phyloP scores from a whole-genome alignment of 2,888 invertebrate genomes.

The Caenorhabditis becei region DNA sequence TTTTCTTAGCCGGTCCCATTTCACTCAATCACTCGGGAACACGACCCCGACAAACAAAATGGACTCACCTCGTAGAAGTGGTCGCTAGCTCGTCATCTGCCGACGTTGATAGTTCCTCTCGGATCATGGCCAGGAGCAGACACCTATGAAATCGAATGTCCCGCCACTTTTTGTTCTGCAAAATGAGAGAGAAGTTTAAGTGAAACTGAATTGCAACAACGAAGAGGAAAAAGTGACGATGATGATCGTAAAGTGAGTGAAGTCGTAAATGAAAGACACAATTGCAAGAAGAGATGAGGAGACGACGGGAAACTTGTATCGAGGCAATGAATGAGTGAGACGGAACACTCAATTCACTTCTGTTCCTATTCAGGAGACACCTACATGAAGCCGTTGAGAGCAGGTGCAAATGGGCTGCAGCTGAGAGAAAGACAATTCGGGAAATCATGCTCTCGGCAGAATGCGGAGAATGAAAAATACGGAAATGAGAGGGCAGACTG shows the following conservation, averaged over 20 bases:
- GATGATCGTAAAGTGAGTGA: slow-evolving; percentile 44
- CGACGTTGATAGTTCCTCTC: slow-evolving; percentile 55
- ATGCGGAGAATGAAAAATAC: not conserved
- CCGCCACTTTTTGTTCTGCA: slow-evolving; percentile 56
- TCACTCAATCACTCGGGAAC: slow-evolving; percentile 15
- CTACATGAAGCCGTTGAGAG: not conserved
- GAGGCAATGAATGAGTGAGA: slow-evolving; percentile 16
- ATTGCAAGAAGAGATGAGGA: slow-evolving; percentile 17
- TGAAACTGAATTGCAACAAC: slow-evolving; percentile 24
- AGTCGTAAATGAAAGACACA: slow-evolving; percentile 50
- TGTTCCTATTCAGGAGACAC: slow-evolving; percentile 9
- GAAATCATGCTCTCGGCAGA: not conserved
- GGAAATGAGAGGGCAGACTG: not conserved
- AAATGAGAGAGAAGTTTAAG: slow-evolving; percentile 9
- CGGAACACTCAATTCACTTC: slow-evolving; percentile 41
- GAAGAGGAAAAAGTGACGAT: slow-evolving; percentile 30
- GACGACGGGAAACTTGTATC: slow-evolving; percentile 48
- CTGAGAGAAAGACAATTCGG: not conserved
- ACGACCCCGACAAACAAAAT: slow-evolving; percentile 37
- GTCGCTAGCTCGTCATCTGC: slow-evolving; percentile 62
- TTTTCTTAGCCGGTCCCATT: not conserved
- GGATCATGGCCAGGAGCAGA: slow-evolving; percentile 45
- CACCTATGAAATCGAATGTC: slow-evolving; percentile 43
- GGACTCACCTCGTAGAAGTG: slow-evolving; percentile 59
- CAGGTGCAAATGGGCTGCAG: slow-evolving; percentile 14